These are phyloP conservation scores for Caprella mutica DNA, from an alignment of 2,888 invertebrate species.

Conservation along the genomic window DNA sequence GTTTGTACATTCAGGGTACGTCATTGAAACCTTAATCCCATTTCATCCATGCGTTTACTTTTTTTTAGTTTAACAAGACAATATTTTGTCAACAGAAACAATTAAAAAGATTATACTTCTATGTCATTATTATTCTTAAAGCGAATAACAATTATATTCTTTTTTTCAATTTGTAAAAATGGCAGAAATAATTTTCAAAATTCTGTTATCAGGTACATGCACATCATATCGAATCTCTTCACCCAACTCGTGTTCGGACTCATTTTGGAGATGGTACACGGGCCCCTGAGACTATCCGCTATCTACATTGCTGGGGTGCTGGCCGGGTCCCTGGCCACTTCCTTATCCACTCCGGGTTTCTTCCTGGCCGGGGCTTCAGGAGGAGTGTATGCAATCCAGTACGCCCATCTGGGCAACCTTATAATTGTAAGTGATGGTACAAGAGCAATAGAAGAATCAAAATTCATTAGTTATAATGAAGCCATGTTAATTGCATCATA, in stretches of 20 bases:
- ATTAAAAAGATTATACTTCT: background rate
- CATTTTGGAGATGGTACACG: constrained; percentile 83
- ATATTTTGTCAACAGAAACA: too few species aligned
- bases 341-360: constrained; percentile 64
- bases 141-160: too few species aligned
- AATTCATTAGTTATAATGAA: background rate
- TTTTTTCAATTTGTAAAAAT: too few species aligned
- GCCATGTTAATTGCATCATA: too few species aligned
- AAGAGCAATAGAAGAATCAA: constrained; percentile 2
- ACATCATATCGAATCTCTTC: constrained; percentile 69
- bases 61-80: too few species aligned
- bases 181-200: too few species aligned
- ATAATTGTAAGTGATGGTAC: constrained; percentile 44
- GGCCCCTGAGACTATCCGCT: constrained; percentile 54
- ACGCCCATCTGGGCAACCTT: constrained; percentile 75
- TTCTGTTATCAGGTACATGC: constrained; percentile 44
- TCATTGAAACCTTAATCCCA: constrained; percentile 17
- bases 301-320: constrained; percentile 65
- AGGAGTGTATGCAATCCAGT: constrained; percentile 76
- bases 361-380: constrained; percentile 79
- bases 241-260: constrained; percentile 86
- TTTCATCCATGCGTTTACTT: background rate
- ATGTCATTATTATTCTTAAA: too few species aligned
- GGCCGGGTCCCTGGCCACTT: constrained; percentile 59
- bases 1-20: constrained; percentile 35